Percentiles rank a stretch among this genome's conserved stretches.
phyloP scores from a whole-genome alignment of 2,797 vertebrate genomes.

The Hemibagrus guttatus region DNA sequence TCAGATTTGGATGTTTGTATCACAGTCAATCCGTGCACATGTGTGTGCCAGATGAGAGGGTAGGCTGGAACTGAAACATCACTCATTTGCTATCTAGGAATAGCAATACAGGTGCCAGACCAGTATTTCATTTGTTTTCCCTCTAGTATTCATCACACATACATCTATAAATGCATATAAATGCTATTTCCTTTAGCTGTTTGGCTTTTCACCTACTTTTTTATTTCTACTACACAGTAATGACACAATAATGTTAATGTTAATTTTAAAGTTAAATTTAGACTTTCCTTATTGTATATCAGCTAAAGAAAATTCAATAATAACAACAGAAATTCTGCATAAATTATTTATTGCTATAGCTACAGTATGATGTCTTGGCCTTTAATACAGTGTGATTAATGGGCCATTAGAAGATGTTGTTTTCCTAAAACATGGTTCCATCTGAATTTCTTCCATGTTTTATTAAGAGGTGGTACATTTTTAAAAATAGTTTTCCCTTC shows the following conservation, averaged over 20 bases:
- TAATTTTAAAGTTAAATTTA: background rate
- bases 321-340: background rate
- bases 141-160: background rate
- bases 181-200: background rate
- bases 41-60: background rate
- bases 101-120: background rate
- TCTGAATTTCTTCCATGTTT: background rate
- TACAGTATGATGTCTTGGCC: background rate
- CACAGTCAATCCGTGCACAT: background rate
- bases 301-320: background rate
- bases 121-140: background rate
- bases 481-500: too few species aligned
- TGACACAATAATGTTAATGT: too few species aligned
- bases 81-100: background rate
- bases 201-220: background rate
- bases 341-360: background rate
- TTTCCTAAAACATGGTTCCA: background rate
- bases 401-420: background rate
- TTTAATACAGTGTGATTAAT: background rate
- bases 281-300: background rate
- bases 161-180: background rate
- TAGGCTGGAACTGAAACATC: background rate
- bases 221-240: background rate
- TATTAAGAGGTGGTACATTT: background rate
- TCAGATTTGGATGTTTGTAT: slow-evolving; percentile 14